Conservation (phyloP, 2,113 vertebrate species). For the Tretioscincus oriximinensis region DNA sequence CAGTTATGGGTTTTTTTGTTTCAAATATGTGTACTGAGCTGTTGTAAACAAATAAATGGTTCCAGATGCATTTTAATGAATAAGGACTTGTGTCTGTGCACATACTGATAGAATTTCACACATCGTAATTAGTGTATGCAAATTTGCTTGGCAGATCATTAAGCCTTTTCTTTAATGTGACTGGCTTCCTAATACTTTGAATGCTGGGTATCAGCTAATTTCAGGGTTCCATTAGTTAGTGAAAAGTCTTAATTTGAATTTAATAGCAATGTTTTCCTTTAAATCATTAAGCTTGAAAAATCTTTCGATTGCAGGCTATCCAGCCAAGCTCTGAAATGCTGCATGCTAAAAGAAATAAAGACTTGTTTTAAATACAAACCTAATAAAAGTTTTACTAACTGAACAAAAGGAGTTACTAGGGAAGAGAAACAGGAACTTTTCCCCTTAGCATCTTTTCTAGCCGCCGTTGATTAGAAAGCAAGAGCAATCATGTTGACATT, state of each 20-base stretch:
- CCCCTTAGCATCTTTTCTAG: not conserved
- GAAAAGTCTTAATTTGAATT: slow-evolving; percentile 16
- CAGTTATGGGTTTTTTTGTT: rapidly evolving
- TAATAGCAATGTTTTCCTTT: slow-evolving; percentile 9
- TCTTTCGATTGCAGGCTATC: not conserved
- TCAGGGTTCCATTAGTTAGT: not conserved
- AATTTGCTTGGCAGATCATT: slow-evolving; percentile 25
- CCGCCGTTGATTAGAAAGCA: not conserved
- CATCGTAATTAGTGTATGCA: slow-evolving; percentile 28
- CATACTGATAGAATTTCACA: not conserved
- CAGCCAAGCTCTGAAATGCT: not conserved
- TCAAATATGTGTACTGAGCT: slow-evolving; percentile 7
- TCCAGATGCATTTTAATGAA: slow-evolving; percentile 26
- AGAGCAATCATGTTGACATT: too few species aligned
- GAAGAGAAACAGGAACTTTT: not conserved
- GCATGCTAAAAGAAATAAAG: not conserved
- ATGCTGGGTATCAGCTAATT: slow-evolving; percentile 6
- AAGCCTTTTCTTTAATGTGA: not conserved
- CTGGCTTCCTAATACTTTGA: not conserved
- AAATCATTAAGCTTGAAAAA: not conserved
- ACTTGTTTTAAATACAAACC: not conserved
- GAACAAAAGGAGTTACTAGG: not conserved
- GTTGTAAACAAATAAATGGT: slow-evolving; percentile 20
- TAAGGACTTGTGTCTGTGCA: slow-evolving; percentile 11
- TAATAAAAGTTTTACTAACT: not conserved